A percentile compares a stretch with the other conserved stretches of the same genome.
Conservation (phyloP, 2,888 invertebrate genomes). For the Liopterus haemorrhoidalis region DNA sequence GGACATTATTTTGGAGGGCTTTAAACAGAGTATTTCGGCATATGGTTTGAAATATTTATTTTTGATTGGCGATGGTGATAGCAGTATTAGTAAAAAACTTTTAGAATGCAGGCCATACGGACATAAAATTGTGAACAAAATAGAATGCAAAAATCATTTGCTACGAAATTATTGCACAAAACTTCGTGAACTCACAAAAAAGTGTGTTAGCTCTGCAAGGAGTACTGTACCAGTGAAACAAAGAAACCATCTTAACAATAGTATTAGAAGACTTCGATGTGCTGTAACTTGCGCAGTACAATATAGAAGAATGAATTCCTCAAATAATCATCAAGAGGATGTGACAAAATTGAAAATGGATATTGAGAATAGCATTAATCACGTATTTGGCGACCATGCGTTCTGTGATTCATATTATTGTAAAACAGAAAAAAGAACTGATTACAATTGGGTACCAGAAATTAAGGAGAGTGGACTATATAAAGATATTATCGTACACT, state of each 20-base stretch:
- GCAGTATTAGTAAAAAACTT: slow-evolving; percentile 23
- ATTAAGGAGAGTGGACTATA: slow-evolving; percentile 20
- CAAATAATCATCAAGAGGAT: neutral
- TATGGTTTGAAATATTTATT: slow-evolving; percentile 23
- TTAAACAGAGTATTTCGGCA: slow-evolving; percentile 18
- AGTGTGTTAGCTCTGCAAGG: slow-evolving; percentile 2
- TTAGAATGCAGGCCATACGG: slow-evolving; percentile 20
- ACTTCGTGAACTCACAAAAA: slow-evolving; percentile 10
- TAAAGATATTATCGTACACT: slow-evolving; percentile 11
- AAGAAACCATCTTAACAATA: no score
- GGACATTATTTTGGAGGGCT: slow-evolving; percentile 25
- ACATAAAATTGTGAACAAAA: slow-evolving; percentile 19
- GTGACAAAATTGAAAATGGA: no score
- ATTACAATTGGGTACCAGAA: slow-evolving; percentile 12
- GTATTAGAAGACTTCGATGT: neutral
- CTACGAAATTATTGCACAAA: slow-evolving; percentile 20
- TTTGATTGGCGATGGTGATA: slow-evolving; percentile 26
- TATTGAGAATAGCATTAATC: slow-evolving; percentile 8
- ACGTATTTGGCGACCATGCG: slow-evolving; percentile 17
- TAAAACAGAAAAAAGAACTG: slow-evolving; percentile 3
- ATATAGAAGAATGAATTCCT: neutral
- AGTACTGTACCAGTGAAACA: neutral
- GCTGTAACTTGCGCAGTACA: slow-evolving; percentile 1
- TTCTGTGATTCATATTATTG: slow-evolving; percentile 2
- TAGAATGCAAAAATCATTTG: slow-evolving; percentile 25